Base-by-base conservation (phyloP, 2,888 invertebrate genomes). In the Chesias legatella region DNA sequence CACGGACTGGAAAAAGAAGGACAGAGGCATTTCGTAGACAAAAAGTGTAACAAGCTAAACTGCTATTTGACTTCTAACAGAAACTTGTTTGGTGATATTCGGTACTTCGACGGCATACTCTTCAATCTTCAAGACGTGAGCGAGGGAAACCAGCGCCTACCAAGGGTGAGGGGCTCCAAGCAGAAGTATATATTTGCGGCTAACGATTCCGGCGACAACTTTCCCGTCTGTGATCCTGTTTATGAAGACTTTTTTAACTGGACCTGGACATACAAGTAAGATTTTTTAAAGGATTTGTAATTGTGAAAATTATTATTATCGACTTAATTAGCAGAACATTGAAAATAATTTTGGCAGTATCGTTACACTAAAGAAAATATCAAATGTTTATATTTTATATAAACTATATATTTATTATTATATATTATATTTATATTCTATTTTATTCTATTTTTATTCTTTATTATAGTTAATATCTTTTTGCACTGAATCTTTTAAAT, bases 241-340 rank as follows among this genome's bases (percentile, higher is more conserved):
- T 85, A 74, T 38, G 79, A 85, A 10, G 23, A 58, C 13, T 85
- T 69, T 47, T 86, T 85, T 36, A 86, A 85, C 42, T 85, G 85
- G 85, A 82, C 82, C 7, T 85, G 84, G 85, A 78, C 79, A 0
- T 85, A 84, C 51, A 79, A 67, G 82, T 83, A 58, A 43, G 43
- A 22, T 1, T 24, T 2, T 5, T 23, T 1, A 24, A 6, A 25
- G 7, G 3, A 3, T 20, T 7, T 28, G 5, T 13, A 13, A n/a
- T n/a, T n/a, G n/a, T n/a, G n/a, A n/a, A n/a, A n/a, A n/a, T n/a
- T n/a, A n/a, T n/a, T n/a, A n/a, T n/a, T n/a, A n/a, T n/a, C n/a
- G n/a, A n/a, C n/a, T n/a, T n/a, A n/a, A n/a, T n/a, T n/a, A n/a
- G n/a, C n/a, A n/a, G n/a, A n/a, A n/a, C n/a, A n/a, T n/a, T n/a